Base-by-base conservation (phyloP, 2,888 invertebrate genomes). In the Orchestes rusci region DNA sequence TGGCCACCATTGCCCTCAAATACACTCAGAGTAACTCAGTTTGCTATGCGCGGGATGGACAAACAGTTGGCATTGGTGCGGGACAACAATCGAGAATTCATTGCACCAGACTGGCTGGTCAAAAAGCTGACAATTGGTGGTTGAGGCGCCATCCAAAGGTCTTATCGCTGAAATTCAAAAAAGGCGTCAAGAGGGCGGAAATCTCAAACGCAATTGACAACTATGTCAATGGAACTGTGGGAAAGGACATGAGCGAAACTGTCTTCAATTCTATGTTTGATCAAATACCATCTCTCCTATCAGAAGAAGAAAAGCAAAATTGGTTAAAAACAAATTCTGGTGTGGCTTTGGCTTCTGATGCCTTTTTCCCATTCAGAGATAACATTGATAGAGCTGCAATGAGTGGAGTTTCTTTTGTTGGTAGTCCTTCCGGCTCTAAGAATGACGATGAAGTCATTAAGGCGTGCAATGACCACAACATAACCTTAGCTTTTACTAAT, bases 11-110 rank as follows among this genome's bases (percentile, higher is more conserved):
- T 48, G 90, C 96, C 0, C 73, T 97, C 15, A 99, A 99, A 66
- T 99, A 94, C 64, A 95, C 97, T 0, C 97, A 99, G 69, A 96
- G 96, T 58, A 99, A 99, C 70, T 96, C 95, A 0, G 97, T 99
- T 0, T 97, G 96, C 65, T 97, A 86, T 61, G 95, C 96, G 0
- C 83, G 83, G 57, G 87, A 94, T 67, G 94, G 93, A 3, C 84
- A 90, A 75, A 83, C 85, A 8, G 57, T 74, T 73, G 97, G 97
- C 13, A 95, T 95, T 58, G 97, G 97, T 18, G 97, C 97, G n/a
- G 97, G 97, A 0, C 97, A 99, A 64, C 97, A 99, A 69, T 95
- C 94, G 0, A 80, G 97, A 53, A 96, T 99, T 62, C 97, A 99
- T 70, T 99, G 97, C 72, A 96, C 96, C 1, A 77, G 58, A 56